Evolutionary conservation across 2,113 vertebrate species (phyloP), one percentile per base, ranked within the genome.

Genomic region (Paramisgurnus dabryanus): DNA sequence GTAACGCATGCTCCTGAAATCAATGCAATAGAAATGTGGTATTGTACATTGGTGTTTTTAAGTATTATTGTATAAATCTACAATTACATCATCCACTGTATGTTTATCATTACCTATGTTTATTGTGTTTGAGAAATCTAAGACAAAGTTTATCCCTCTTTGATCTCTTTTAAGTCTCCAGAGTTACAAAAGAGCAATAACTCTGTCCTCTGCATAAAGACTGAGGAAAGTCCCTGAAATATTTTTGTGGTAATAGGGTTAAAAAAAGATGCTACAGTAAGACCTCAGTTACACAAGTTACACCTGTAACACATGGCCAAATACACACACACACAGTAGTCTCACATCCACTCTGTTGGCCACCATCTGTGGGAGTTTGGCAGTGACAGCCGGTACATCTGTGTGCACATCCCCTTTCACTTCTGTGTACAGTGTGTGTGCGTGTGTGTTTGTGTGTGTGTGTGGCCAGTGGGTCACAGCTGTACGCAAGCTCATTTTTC

Each of bases 331-430:
- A 80, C 47, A 74, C 83, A 78, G 86, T 87, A 87, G 81, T 92
- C 86, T 93, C 92, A 92, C 90, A 92, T 93, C 92, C 92, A 88
- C 90, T 91, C 84, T 87, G 76, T 85, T 87, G 86, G 86, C 88
- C 88, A 89, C 90, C 90, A 92, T 92, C 90, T 93, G 91, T 89
- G 86, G 79, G 85, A 67, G 91, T 93, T 93, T 94, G 90, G 86
- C 82, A 85, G 86, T 85, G 87, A 87, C 89, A 82, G 87, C 85
- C 88, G 81, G 72, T 81, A 68, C 90, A 93, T 92, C 91, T 92
- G 91, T 91, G 76, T 86, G 89, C 87, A 92, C 90, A 92, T 92
- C 90, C 92, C 89, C 87, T 93, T 90, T 91, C 92, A 93, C 90
- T 93, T 93, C 91, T 93, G 86, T 88, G 86, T 87, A 76, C 67